Conservation (phyloP, 2,113 vertebrate genomes). For the Chiloscyllium plagiosum region DNA sequence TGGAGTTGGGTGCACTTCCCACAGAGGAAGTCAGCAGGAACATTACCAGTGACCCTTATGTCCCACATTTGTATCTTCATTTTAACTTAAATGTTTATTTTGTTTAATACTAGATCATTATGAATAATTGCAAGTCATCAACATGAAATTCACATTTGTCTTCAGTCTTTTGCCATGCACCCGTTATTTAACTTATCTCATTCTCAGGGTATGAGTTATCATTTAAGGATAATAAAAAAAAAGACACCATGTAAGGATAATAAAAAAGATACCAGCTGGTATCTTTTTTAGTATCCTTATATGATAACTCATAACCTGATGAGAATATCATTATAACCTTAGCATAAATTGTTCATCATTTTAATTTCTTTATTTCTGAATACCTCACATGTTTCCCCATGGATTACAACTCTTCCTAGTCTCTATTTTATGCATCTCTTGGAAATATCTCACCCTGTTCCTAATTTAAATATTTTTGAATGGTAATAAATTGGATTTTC, state of each 20-base stretch:
- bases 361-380: background rate
- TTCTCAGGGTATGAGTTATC: no score
- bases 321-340: background rate
- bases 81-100: background rate
- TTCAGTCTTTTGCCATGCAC: background rate
- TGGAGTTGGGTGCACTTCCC: no score
- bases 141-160: background rate
- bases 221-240: no score
- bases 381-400: background rate
- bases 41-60: no score
- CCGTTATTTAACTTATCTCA: background rate
- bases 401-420: background rate
- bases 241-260: no score
- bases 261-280: background rate
- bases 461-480: background rate
- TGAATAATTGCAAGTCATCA: background rate
- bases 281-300: background rate
- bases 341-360: background rate
- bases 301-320: background rate
- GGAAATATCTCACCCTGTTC: background rate
- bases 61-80: background rate
- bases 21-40: no score
- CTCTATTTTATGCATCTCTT: background rate
- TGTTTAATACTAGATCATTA: background rate
- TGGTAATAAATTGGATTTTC: background rate